A percentile compares a stretch with the other conserved stretches of the same genome.
Conservation (phyloP, 2,113 vertebrate genomes). For the Rhea pennata region DNA sequence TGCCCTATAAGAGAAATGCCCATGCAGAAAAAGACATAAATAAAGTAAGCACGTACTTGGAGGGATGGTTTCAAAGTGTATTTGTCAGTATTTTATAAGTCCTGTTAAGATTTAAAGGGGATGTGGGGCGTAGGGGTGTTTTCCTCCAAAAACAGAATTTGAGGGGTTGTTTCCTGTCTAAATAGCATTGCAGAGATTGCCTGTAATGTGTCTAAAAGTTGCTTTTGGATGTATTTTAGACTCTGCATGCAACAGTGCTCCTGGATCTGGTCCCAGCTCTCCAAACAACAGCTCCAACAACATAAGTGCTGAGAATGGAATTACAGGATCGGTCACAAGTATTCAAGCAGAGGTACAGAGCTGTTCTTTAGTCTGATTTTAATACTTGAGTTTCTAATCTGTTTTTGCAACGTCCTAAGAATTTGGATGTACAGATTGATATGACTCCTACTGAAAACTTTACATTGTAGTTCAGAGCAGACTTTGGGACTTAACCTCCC, state of each 20-base stretch:
- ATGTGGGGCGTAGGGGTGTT: background rate
- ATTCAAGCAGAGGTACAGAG: constrained; percentile 88
- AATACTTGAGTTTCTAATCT: background rate
- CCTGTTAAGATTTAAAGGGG: background rate
- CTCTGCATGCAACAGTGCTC: constrained; percentile 95
- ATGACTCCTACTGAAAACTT: accelerated
- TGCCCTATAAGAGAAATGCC: background rate
- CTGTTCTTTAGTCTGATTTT: background rate
- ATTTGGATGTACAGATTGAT: background rate
- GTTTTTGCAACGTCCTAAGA: background rate
- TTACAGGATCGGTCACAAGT: constrained; percentile 82
- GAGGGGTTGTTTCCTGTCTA: background rate
- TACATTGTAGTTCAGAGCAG: background rate
- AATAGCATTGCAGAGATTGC: background rate
- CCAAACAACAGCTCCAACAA: constrained; percentile 98
- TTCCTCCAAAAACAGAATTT: background rate
- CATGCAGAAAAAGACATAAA: background rate
- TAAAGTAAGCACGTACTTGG: background rate
- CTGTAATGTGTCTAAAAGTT: background rate
- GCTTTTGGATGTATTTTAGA: constrained; percentile 77
- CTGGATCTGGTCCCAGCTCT: constrained; percentile 96
- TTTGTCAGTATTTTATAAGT: constrained; percentile 1
- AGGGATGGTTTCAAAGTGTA: background rate
- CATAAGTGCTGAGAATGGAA: constrained; percentile 92
- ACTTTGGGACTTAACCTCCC: constrained; percentile 22